Base-by-base conservation (phyloP, 1,140 invertebrate species). In the Ditylenchus dipsaci region DNA sequence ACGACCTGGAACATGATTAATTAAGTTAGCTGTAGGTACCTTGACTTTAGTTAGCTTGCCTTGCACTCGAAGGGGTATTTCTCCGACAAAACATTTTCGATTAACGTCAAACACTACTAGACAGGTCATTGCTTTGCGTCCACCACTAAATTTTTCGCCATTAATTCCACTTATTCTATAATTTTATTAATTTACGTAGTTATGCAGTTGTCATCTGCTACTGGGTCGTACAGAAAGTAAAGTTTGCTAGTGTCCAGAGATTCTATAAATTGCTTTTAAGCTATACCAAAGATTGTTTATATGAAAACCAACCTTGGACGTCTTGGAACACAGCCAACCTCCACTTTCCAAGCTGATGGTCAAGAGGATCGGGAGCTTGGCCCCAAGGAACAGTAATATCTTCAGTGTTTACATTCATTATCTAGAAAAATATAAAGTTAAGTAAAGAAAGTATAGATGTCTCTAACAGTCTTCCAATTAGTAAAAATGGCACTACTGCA, bases 381-480 rank as follows among this genome's bases (percentile, higher is more conserved):
- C 80, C 81, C 80, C 80, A 82, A 13, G 80, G 78, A 29, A 82
- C 75, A 7, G 80, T 78, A 64, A 82, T 82, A 68, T 82, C 80
- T 59, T 82, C 80, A 27, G 63, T 76, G 23, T 72, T 67, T 7
- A 78, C 80, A 67, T 82, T 53, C 49, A 53, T 53, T n/a, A n/a
- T n/a, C n/a, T n/a, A n/a, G n/a, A n/a, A n/a, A n/a, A n/a, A n/a
- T n/a, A n/a, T n/a, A n/a, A n/a, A n/a, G n/a, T n/a, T n/a, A n/a
- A n/a, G n/a, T n/a, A n/a, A n/a, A n/a, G n/a, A n/a, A n/a, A n/a
- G n/a, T n/a, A n/a, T n/a, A n/a, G n/a, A n/a, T n/a, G n/a, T n/a
- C n/a, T n/a, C n/a, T n/a, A n/a, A n/a, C n/a, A n/a, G n/a, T n/a
- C n/a, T n/a, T n/a, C n/a, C n/a, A n/a, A n/a, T n/a, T n/a, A n/a